phyloP scores from a whole-genome alignment of 2,888 invertebrate genomes.

The Drosophila fulvimacula region DNA sequence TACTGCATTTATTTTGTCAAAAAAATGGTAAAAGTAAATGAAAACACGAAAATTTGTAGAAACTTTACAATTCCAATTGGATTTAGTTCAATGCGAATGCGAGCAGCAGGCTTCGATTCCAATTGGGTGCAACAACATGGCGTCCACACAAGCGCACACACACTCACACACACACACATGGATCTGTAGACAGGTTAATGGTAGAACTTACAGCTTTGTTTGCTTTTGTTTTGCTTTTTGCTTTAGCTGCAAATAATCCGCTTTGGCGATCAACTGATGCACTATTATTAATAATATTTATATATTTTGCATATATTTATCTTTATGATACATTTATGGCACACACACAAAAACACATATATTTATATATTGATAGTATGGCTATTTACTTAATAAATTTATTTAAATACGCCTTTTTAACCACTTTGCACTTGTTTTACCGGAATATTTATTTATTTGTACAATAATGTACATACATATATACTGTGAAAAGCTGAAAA shows the following conservation, averaged over 20 bases:
- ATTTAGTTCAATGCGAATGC: slow-evolving; percentile 10
- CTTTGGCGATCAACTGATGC: slow-evolving; percentile 58
- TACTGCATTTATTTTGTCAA: background rate
- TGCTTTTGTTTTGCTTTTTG: slow-evolving; percentile 41
- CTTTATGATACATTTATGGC: slow-evolving; percentile 46
- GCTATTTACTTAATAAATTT: slow-evolving; percentile 19
- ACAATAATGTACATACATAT: slow-evolving; percentile 7
- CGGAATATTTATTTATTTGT: slow-evolving; percentile 26
- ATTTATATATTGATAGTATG: slow-evolving; percentile 22
- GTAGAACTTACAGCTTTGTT: slow-evolving; percentile 68
- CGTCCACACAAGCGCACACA: slow-evolving; percentile 39
- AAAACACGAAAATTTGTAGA: background rate
- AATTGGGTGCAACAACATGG: slow-evolving; percentile 59
- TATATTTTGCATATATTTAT: slow-evolving; percentile 21
- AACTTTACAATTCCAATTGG: background rate
- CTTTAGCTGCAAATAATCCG: slow-evolving; percentile 65
- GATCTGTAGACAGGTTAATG: slow-evolving; percentile 39
- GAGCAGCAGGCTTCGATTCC: slow-evolving; percentile 40
- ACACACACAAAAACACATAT: slow-evolving; percentile 21
- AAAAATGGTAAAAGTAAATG: background rate
- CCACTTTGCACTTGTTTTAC: slow-evolving; percentile 39
- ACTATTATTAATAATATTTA: slow-evolving; percentile 22
- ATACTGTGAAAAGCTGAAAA: slow-evolving; percentile 41
- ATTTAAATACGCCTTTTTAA: slow-evolving; percentile 26
- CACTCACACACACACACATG: slow-evolving; percentile 5